Base-by-base conservation (phyloP, 2,797 vertebrate species). In the Zalophus californianus region DNA sequence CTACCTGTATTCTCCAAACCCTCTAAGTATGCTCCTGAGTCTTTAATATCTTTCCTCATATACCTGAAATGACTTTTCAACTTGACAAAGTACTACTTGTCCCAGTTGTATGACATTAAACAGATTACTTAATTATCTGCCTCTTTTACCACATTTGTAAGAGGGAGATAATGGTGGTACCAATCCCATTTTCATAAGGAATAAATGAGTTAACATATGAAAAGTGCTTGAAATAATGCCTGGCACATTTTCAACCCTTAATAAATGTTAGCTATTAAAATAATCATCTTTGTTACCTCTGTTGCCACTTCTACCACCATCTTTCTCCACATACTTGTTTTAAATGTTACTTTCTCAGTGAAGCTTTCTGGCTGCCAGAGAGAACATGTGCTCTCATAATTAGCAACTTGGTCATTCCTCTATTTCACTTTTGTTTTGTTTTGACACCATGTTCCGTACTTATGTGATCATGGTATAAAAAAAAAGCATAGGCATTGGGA, bases 51-150 rank as follows among this genome's bases (percentile, higher is more conserved):
- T 60, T 90, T 86, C 58, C 50, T 84, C 38, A 23, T 75, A n/a
- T 58, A 80, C 58, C 29, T 90, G 12, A 97, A 87, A 91, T 90
- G 25, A 90, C 80, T 82, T 84, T 64, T 90, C 50, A 80, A 75
- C 27, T 52, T 96, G 44, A 91, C 29, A 96, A 86, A 90, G 92
- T 62, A n/a, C 35, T 87, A 73, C 15, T 83, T 64, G 35, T 75
- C 29, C 12, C 64, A 92, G 52, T 58, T 96, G 18, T 21, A 38
- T 44, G 13, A 93, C 48, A 48, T 60, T 25, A 95, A 66, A 78
- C 23, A 82, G 79, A 62, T 64, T 56, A 95, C 12, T 54, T 64
- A 87, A 88, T 15, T 87, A n/a, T 20, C 20, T 60, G 15, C 54
- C 21, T 54, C 64, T 70, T 80, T 77, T 78, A 87, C 35, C 41